phyloP scores from a whole-genome alignment of 2,888 invertebrate genomes.

The Tipula helvola region DNA sequence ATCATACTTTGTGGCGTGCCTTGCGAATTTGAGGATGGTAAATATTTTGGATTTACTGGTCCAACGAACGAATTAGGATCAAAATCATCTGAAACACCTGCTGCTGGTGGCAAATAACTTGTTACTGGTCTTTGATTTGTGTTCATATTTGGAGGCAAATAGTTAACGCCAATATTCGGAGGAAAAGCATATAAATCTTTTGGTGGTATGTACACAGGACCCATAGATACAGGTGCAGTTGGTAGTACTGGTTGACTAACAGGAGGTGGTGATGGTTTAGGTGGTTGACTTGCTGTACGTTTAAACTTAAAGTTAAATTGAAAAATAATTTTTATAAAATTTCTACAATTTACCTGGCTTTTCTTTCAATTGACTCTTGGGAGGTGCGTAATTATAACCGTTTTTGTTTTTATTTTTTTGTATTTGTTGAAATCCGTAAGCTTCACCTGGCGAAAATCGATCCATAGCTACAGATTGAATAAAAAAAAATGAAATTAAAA shows the following conservation, averaged over 20 bases:
- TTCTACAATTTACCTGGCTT: neutral
- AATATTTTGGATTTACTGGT: conserved; percentile 21
- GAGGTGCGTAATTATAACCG: conserved; percentile 20
- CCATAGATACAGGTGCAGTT: neutral
- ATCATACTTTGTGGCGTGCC: neutral
- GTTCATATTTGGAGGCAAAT: neutral
- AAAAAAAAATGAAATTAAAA: neutral
- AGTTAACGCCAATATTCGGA: neutral
- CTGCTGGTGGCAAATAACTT: conserved; percentile 25
- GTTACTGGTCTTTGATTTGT: neutral
- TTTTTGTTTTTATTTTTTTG: conserved; percentile 14
- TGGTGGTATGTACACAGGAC: neutral
- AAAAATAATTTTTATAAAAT: neutral
- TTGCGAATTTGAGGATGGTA: conserved; percentile 15
- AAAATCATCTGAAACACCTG: conserved; percentile 21
- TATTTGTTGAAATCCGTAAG: conserved; percentile 25
- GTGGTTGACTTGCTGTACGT: neutral
- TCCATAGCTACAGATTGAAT: conserved; percentile 21
- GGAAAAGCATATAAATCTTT: neutral
- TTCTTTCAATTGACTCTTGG: neutral
- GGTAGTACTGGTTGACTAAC: neutral
- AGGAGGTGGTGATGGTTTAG: neutral
- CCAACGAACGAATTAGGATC: conserved; percentile 21
- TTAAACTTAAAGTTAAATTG: neutral
- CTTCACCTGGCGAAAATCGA: conserved; percentile 32